phyloP scores from a whole-genome alignment of 2,888 invertebrate genomes.

The Eilema depressum region DNA sequence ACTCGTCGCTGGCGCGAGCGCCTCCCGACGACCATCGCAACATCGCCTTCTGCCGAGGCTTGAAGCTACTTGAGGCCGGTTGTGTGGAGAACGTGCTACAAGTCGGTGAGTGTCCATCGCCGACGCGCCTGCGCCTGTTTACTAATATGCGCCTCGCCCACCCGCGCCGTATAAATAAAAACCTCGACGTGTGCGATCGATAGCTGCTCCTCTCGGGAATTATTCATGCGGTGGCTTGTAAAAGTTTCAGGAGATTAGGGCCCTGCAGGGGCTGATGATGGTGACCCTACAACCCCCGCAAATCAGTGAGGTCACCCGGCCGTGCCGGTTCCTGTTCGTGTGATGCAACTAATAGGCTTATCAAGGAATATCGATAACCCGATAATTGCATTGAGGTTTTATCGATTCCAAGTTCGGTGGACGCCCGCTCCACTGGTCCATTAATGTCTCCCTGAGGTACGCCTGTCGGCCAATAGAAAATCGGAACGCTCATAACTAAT shows the following conservation, averaged over 20 bases:
- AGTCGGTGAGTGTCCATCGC: constrained; percentile 91
- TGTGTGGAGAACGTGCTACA: constrained; percentile 95
- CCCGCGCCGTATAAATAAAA: constrained; percentile 87
- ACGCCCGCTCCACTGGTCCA: constrained; percentile 46
- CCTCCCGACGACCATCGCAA: constrained; percentile 91
- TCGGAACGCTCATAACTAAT: constrained; percentile 62
- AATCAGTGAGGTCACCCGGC: constrained; percentile 44
- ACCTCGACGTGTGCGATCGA: constrained; percentile 87
- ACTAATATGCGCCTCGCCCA: constrained; percentile 87
- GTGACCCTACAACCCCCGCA: constrained; percentile 51
- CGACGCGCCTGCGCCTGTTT: constrained; percentile 86
- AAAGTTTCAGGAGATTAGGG: constrained; percentile 83
- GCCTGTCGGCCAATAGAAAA: constrained; percentile 58
- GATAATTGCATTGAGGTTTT: constrained; percentile 64
- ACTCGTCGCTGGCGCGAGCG: constrained; percentile 91
- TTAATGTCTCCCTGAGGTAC: constrained; percentile 63
- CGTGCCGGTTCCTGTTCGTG: constrained; percentile 42
- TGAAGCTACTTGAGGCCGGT: constrained; percentile 93
- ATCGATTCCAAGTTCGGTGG: constrained; percentile 60
- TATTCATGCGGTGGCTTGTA: constrained; percentile 84
- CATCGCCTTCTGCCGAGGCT: constrained; percentile 94
- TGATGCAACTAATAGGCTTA: constrained; percentile 64
- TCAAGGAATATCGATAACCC: constrained; percentile 65
- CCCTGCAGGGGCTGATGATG: constrained; percentile 60
- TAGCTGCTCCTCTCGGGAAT: constrained; percentile 86